Base-by-base conservation (phyloP, 2,113 vertebrate genomes). In the Sciurus niger region DNA sequence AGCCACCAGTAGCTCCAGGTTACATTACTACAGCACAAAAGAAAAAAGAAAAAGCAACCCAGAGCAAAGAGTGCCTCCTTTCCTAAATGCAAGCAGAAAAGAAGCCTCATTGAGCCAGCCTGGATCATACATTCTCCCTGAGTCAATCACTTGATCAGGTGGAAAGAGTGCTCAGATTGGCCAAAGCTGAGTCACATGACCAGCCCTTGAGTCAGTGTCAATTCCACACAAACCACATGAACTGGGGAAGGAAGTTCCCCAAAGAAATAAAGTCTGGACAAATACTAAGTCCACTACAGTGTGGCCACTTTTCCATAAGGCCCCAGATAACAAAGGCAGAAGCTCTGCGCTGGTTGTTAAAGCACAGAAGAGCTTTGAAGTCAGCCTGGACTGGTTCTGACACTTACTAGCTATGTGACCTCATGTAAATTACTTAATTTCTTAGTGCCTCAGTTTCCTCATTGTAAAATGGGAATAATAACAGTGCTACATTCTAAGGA, bases 381-480 rank as follows among this genome's bases (percentile, higher is more conserved):
- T 93, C 92, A 94, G 63, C 80, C 83, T 73, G 73, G 58, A 73
- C 72, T 85, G 84, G 90, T 80, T 96, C 80, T 80, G 73, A 91
- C 60, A 60, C 3, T n/a, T 40, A 84, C 25, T 68, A 78, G 48
- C 90, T 90, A 1, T 16, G 70, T n/a, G 63, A 63, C 82, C 40
- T 96, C 40, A 67, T 40, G 84, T 84, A 95, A 97, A 93, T 84
- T 22, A 88, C 20, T 89, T 94, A 32, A 94, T 72, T 83, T 91
- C 68, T 95, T 85, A 77, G 34, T 32, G 86, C 74, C 93, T 97
- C 82, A 3, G 43, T 65, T 90, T 96, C 70, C 60, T 89, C 53
- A 65, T 72, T 78, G 65, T 88, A 95, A 95, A 74, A 86, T 24
- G 20, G 13, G 14, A 28, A 18, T 94, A 84, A 53, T 72, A 40